Percentiles rank a stretch among this genome's conserved stretches.
Conservation (phyloP, 2,797 vertebrate genomes). For the Melanotaenia trifasciata region DNA sequence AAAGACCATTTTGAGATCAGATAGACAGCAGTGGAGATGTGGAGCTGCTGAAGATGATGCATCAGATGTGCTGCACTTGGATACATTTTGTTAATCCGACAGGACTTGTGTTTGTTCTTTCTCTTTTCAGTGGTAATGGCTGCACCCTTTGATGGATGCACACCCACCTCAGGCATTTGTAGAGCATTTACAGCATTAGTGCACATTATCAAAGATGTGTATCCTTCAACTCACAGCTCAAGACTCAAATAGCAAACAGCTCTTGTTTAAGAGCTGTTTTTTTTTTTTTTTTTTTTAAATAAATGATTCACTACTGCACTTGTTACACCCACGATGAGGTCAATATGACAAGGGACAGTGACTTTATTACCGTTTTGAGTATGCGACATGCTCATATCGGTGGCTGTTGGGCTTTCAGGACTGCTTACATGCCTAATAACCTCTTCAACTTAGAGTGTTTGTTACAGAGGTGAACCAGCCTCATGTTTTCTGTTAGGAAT, state of each 20-base stretch:
- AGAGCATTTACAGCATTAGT: slow-evolving; percentile 28
- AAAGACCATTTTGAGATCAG: slow-evolving; percentile 62
- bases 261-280: slow-evolving; percentile 19
- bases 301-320: background rate
- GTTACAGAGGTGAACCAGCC: slow-evolving; percentile 64
- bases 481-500: slow-evolving; percentile 64
- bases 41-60: slow-evolving; percentile 36
- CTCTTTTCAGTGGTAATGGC: slow-evolving; percentile 36
- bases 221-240: slow-evolving; percentile 3
- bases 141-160: slow-evolving; percentile 39
- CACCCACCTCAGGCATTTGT: slow-evolving; percentile 21
- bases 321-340: slow-evolving; percentile 1
- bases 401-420: slow-evolving; percentile 41
- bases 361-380: slow-evolving; percentile 13
- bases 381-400: slow-evolving; percentile 12
- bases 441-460: slow-evolving; percentile 61
- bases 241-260: slow-evolving; percentile 20
- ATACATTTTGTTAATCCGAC: slow-evolving; percentile 12
- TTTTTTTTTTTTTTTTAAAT: background rate
- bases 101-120: slow-evolving; percentile 40
- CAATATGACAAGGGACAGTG: slow-evolving; percentile 8
- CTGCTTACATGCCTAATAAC: slow-evolving; percentile 51
- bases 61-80: slow-evolving; percentile 31
- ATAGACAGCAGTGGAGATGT: slow-evolving; percentile 41
- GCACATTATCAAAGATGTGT: slow-evolving; percentile 31